Evolutionary conservation across 2,113 vertebrate genomes (phyloP), one percentile per base, ranked within the genome.

Genomic region (Eretmochelys imbricata): DNA sequence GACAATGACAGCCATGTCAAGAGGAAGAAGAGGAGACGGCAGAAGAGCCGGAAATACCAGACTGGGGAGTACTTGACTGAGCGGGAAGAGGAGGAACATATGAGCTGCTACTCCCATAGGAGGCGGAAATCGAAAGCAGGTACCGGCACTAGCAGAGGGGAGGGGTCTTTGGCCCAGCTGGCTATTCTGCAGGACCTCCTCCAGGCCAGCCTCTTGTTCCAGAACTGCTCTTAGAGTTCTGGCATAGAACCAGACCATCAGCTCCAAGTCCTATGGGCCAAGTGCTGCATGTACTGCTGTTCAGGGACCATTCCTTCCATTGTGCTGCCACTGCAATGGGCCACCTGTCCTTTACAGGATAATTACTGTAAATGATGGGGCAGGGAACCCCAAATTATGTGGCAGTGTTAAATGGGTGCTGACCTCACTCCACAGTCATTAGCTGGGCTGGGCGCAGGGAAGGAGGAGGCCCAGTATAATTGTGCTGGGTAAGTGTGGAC

Each of bases 1-100:
- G 98, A 98, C 1, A 98, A 98, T 29, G 98, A 98, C 1, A 96
- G 98, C 83, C 98, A 98, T 20, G 76, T 98, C 69, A 98, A 97
- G 91, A 98, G 98, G 88, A 99, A 99, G 98, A 99, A 99, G 89
- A 98, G 99, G 92, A 98, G 98, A 91, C 98, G 99, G 46, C 99
- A 99, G 98, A 99, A 99, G 87, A 99, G 98, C 97, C 98, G 98
- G 89, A 99, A 99, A 93, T 99, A 99, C 93, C 99, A 99, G 97
- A 99, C 98, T 0, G 99, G 99, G 57, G 99, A 99, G 69, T 99
- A 99, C 96, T 95, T 99, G 96, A 99, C 98, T 0, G 99, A 99
- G 96, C 98, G 98, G 80, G 99, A 99, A 90, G 98, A 98, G 85
- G 98, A 98, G 93, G 98, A 98, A 87, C 98, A 96, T 55, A 98